Conservation (phyloP, 2,113 vertebrate species). For the Pholis gunnellus region DNA sequence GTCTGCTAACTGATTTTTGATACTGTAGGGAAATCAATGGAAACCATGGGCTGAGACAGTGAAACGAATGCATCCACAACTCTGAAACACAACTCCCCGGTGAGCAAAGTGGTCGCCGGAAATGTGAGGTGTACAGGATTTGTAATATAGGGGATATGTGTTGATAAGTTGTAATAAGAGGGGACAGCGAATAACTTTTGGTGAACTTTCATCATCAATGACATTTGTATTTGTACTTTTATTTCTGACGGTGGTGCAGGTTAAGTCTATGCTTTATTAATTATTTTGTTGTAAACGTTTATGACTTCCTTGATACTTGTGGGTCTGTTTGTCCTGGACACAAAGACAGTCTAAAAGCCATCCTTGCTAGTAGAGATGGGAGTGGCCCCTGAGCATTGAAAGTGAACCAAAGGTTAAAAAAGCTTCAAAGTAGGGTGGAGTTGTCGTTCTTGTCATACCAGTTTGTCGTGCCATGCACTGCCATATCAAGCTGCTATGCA, state of each 20-base stretch:
- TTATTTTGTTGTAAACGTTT: not conserved
- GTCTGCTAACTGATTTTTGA: not conserved
- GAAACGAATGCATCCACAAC: not conserved
- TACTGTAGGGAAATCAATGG: not conserved
- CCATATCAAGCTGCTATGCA: conserved; percentile 2
- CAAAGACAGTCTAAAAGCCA: not conserved
- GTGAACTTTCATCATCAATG: conserved; percentile 1
- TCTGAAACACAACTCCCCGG: too few relatives aligned
- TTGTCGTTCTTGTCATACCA: conserved; percentile 58
- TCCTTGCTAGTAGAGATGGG: conserved; percentile 6
- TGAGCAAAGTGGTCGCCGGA: too few relatives aligned
- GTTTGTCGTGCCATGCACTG: conserved; percentile 35
- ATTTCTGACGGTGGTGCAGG: not conserved
- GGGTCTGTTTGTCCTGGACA: conserved; percentile 23
- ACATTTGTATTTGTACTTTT: conserved; percentile 6
- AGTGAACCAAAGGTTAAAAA: conserved; percentile 35
- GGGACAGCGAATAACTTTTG: too few relatives aligned
- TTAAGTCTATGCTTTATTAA: not conserved
- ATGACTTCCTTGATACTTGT: not conserved
- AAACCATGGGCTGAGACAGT: not conserved
- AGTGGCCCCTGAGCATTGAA: conserved; percentile 39
- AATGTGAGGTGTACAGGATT: too few relatives aligned
- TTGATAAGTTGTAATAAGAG: not conserved
- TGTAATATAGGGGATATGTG: not conserved
- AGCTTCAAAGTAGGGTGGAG: conserved; percentile 54